Base-by-base conservation (phyloP, 2,797 vertebrate genomes). In the Podarcis lilfordi region DNA sequence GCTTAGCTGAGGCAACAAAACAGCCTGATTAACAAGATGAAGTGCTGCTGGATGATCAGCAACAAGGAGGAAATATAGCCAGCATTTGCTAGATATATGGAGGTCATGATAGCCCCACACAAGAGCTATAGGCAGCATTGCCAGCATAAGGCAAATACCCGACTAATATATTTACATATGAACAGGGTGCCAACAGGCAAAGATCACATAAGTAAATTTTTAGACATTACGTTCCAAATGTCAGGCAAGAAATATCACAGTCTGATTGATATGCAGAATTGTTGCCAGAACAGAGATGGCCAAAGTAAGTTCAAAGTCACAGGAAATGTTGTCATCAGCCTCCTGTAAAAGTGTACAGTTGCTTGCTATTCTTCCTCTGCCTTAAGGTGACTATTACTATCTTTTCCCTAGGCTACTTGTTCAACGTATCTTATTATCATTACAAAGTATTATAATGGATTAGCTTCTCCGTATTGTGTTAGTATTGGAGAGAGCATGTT, bases 241-340 rank as follows among this genome's bases (percentile, higher is more conserved):
- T 92, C 87, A 92, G 78, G 61, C 69, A 94, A 92, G 88, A 97
- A 97, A 93, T 93, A 93, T 25, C 90, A 89, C 89, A 82, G 72
- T 92, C 91, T 96, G 95, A 96, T 93, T 96, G 95, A 96, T 94
- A 96, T 91, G 92, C 91, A 89, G 92, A 94, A 92, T 91, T 80
- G 95, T 96, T 97, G 94, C 92, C 95, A 94, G 93, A 88, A 92
- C 71, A 50, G 88, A 94, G 93, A 95, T 93, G 96, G 94, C 87
- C 93, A 94, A 96, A 97, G 92, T 94, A 96, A 96, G 96, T 97
- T 96, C 95, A 97, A 97, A 97, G 96, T 96, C 95, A 96, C 74
- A 94, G 92, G 91, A 96, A 97, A 95, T 85, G 85, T 95, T 97
- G 93, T 96, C 93, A 95, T 95, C 96, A 95, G 83, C 78, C 93